Conservation (phyloP, 2,888 invertebrate genomes). For the Linyphia triangularis region DNA sequence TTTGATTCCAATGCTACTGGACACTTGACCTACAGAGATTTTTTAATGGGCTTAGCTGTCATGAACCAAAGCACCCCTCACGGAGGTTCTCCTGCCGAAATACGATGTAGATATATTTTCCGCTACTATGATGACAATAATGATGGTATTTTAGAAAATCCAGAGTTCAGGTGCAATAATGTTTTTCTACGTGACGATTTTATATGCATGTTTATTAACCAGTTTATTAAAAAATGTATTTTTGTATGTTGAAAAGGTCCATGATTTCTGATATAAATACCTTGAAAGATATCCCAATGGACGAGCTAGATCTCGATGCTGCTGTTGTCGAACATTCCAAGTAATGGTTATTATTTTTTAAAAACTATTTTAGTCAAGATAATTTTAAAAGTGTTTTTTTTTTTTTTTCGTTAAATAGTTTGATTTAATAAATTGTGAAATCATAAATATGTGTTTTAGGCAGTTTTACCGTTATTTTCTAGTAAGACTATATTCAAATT, state of each 20-base stretch:
- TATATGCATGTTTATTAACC: background rate
- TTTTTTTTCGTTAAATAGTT: no score
- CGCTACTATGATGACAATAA: constrained; percentile 81
- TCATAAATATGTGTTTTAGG: no score
- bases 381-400: no score
- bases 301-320: constrained; percentile 51
- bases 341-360: constrained; percentile 29
- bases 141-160: constrained; percentile 77
- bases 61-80: constrained; percentile 85
- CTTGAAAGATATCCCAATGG: constrained; percentile 54
- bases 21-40: constrained; percentile 82
- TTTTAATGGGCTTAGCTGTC: constrained; percentile 84
- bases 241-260: constrained; percentile 21
- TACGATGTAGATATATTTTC: constrained; percentile 86
- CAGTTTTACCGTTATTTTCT: no score
- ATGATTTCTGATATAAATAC: constrained; percentile 70
- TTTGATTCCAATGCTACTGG: constrained; percentile 82
- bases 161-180: constrained; percentile 61
- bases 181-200: background rate
- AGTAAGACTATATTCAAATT: no score
- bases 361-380: no score
- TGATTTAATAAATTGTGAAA: no score
- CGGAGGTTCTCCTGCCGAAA: constrained; percentile 84
- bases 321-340: constrained; percentile 46
- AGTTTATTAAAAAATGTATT: background rate